Evolutionary conservation across 2,888 invertebrate species (phyloP).

Genomic region (Ctenicera cuprea): DNA sequence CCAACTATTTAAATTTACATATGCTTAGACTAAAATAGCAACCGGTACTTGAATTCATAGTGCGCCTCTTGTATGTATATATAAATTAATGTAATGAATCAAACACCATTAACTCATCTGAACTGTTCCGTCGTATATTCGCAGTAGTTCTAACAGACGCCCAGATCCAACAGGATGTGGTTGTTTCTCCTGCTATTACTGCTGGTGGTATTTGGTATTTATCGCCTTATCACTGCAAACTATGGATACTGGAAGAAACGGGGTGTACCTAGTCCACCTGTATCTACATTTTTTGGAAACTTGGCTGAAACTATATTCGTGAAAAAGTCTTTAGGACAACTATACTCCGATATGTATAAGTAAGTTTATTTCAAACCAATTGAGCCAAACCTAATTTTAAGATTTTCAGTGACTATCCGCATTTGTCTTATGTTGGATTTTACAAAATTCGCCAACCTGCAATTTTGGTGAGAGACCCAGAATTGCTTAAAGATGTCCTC

Average conservation of each 20-base stretch:
- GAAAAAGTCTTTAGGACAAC: slow-evolving; percentile 40
- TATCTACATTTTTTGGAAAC: slow-evolving; percentile 44
- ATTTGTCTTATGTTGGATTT: slow-evolving; percentile 67
- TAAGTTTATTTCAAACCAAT: slow-evolving; percentile 30
- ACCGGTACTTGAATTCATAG: no score
- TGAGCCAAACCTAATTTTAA: slow-evolving; percentile 48
- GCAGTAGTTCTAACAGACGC: no score
- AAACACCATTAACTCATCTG: no score
- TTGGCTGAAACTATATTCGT: slow-evolving; percentile 38
- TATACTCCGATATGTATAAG: slow-evolving; percentile 54
- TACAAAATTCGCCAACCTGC: slow-evolving; percentile 65
- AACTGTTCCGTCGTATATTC: no score
- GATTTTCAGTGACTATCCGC: slow-evolving; percentile 62
- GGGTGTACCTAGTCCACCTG: slow-evolving; percentile 35
- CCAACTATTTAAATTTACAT: no score
- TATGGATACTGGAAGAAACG: slow-evolving; percentile 51
- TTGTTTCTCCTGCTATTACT: neutral
- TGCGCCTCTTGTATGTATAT: no score
- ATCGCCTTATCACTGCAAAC: slow-evolving; percentile 2
- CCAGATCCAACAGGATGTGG: slow-evolving; percentile 1
- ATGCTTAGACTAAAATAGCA: neutral
- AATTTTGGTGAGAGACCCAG: slow-evolving; percentile 66
- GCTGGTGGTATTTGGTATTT: neutral
- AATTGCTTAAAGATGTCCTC: slow-evolving; percentile 66
- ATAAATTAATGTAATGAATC: no score